These are phyloP conservation scores for Andrena cerasifolii DNA, from an alignment of 1,140 invertebrate genomes.

Conservation along the genomic window DNA sequence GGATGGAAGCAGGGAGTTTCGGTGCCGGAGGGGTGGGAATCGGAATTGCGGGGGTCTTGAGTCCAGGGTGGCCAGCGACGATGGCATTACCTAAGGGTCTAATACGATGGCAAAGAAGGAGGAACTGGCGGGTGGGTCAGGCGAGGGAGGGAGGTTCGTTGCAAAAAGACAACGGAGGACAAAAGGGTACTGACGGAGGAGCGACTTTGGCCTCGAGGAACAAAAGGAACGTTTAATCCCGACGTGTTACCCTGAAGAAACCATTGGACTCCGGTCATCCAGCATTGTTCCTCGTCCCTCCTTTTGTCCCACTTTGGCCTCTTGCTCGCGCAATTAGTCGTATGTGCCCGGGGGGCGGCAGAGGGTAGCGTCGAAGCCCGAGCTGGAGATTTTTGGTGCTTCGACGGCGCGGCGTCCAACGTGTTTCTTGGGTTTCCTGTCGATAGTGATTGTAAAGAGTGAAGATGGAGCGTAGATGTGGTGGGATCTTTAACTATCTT, in stretches of 20 bases:
- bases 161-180: conserved; percentile 64
- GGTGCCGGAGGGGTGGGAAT: conserved; percentile 61
- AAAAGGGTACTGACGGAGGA: conserved; percentile 63
- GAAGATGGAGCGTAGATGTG: too few relatives aligned
- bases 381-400: too few relatives aligned
- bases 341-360: too few relatives aligned
- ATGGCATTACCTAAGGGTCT: conserved; percentile 70
- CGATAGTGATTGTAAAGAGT: too few relatives aligned
- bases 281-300: conserved; percentile 58
- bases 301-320: conserved; percentile 59
- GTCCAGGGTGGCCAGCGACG: conserved; percentile 58
- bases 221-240: conserved; percentile 71
- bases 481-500: too few relatives aligned
- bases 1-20: conserved; percentile 65
- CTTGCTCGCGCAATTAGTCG: conserved; percentile 56
- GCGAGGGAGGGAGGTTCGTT: conserved; percentile 27
- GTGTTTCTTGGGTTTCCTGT: too few relatives aligned
- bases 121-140: background rate
- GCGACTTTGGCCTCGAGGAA: conserved; percentile 61
- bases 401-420: too few relatives aligned
- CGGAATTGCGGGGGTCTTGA: conserved; percentile 57
- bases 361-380: too few relatives aligned
- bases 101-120: conserved; percentile 49
- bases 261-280: conserved; percentile 59
- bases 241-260: conserved; percentile 68